Evolutionary conservation across 1,140 invertebrate genomes (phyloP).

Genomic region (Conus ventricosus): DNA sequence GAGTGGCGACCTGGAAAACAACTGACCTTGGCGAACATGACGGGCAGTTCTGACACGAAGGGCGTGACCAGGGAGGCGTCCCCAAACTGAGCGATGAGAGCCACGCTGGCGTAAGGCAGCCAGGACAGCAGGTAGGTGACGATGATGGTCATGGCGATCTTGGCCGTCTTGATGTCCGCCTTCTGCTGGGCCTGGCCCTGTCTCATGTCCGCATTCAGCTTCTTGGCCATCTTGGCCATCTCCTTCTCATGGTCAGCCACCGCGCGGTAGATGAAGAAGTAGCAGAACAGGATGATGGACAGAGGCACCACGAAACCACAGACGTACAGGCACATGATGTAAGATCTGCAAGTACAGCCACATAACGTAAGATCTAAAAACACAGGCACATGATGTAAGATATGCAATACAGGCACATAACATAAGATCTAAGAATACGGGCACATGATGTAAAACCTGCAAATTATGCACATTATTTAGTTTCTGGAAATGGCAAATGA

Average conservation of each 20-base stretch:
- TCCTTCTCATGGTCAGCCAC: constrained; percentile 87
- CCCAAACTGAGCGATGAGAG: constrained; percentile 84
- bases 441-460: too few relatives aligned
- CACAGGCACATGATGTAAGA: too few relatives aligned
- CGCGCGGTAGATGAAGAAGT: constrained; percentile 82
- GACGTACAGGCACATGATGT: constrained; percentile 66
- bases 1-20: too few relatives aligned
- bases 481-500: too few relatives aligned
- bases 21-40: constrained; percentile 82
- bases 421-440: too few relatives aligned
- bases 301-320: constrained; percentile 79
- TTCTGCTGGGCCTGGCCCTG: constrained; percentile 58
- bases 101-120: constrained; percentile 84
- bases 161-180: constrained; percentile 72
- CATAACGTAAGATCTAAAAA: constrained; percentile 68
- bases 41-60: constrained; percentile 81
- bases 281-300: constrained; percentile 82
- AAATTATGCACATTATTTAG: too few relatives aligned
- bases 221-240: constrained; percentile 78
- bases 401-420: too few relatives aligned
- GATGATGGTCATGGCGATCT: constrained; percentile 88
- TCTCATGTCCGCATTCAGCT: constrained; percentile 64
- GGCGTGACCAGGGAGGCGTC: constrained; percentile 78
- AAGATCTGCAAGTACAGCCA: constrained; percentile 60
- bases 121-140: constrained; percentile 84